These are phyloP conservation scores for Taxidea taxus DNA, from an alignment of 2,113 vertebrate species.

Conservation along the genomic window DNA sequence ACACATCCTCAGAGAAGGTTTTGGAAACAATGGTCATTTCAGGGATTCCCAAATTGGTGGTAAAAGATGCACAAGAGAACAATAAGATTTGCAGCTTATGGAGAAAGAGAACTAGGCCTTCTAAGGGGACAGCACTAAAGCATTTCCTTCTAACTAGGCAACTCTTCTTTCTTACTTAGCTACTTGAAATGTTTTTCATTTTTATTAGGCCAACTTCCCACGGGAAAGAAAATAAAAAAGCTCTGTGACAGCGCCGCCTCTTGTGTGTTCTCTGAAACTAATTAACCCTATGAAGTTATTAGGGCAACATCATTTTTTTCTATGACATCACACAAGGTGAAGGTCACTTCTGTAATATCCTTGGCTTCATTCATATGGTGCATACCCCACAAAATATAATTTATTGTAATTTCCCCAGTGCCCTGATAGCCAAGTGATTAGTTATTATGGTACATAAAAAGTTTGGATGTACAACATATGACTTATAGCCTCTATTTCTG, in stretches of 20 bases:
- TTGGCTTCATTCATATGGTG: slow-evolving; percentile 64
- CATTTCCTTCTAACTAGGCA: slow-evolving; percentile 23
- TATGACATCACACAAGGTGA: slow-evolving; percentile 72
- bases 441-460: slow-evolving; percentile 71
- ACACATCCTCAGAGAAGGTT: slow-evolving; percentile 24
- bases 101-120: slow-evolving; percentile 38
- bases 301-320: slow-evolving; percentile 64
- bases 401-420: slow-evolving; percentile 67
- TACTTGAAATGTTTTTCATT: slow-evolving; percentile 78
- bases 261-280: slow-evolving; percentile 61
- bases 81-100: background rate
- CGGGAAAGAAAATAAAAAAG: slow-evolving; percentile 64
- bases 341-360: slow-evolving; percentile 64
- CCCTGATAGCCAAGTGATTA: slow-evolving; percentile 69
- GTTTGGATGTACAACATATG: slow-evolving; percentile 49
- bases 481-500: slow-evolving; percentile 68
- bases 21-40: slow-evolving; percentile 51
- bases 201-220: slow-evolving; percentile 76
- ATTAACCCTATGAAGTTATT: slow-evolving; percentile 71
- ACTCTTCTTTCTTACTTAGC: slow-evolving; percentile 67
- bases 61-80: slow-evolving; percentile 43
- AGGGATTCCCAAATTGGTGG: slow-evolving; percentile 38
- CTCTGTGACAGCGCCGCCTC: slow-evolving; percentile 57
- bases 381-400: slow-evolving; percentile 66
- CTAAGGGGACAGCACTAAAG: background rate